Evolutionary conservation across 2,888 invertebrate genomes (phyloP).

Genomic region (Epiblema foenella): DNA sequence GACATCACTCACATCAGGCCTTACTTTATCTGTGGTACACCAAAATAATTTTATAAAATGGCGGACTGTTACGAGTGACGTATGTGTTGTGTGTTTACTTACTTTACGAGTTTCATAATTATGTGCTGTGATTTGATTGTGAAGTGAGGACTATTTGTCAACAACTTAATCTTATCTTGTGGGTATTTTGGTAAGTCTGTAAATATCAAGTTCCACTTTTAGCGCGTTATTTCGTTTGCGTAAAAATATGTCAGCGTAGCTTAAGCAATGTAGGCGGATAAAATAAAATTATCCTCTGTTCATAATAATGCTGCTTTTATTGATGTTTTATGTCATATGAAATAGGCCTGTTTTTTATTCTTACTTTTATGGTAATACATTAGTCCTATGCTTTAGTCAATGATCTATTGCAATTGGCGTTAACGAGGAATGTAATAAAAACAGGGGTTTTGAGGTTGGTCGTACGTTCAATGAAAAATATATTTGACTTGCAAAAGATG

Average conservation of each 20-base stretch:
- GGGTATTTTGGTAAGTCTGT: slow-evolving; percentile 64
- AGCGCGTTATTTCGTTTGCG: slow-evolving; percentile 18
- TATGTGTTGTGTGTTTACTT: slow-evolving; percentile 81
- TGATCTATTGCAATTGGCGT: neutral
- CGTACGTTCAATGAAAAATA: neutral
- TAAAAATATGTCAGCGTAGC: slow-evolving; percentile 59
- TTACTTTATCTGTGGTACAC: slow-evolving; percentile 54
- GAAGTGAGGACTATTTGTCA: slow-evolving; percentile 65
- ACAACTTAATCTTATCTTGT: slow-evolving; percentile 55
- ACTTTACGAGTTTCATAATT: slow-evolving; percentile 61
- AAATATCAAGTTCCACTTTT: slow-evolving; percentile 35
- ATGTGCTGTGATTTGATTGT: slow-evolving; percentile 64
- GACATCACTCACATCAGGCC: slow-evolving; percentile 31
- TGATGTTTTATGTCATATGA: slow-evolving; percentile 13
- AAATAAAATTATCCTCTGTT: slow-evolving; percentile 55
- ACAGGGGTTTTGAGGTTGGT: slow-evolving; percentile 34
- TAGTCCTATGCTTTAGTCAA: neutral
- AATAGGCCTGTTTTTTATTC: neutral
- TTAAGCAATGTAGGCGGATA: slow-evolving; percentile 67
- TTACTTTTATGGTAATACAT: neutral
- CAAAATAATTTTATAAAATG: slow-evolving; percentile 75
- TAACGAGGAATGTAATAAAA: slow-evolving; percentile 16
- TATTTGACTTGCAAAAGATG: slow-evolving; percentile 3
- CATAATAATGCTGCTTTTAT: slow-evolving; percentile 20
- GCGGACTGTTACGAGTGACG: slow-evolving; percentile 78